Evolutionary conservation across 2,888 invertebrate genomes (phyloP), one percentile per base, ranked within the genome.

Genomic region (Gari tellinella): DNA sequence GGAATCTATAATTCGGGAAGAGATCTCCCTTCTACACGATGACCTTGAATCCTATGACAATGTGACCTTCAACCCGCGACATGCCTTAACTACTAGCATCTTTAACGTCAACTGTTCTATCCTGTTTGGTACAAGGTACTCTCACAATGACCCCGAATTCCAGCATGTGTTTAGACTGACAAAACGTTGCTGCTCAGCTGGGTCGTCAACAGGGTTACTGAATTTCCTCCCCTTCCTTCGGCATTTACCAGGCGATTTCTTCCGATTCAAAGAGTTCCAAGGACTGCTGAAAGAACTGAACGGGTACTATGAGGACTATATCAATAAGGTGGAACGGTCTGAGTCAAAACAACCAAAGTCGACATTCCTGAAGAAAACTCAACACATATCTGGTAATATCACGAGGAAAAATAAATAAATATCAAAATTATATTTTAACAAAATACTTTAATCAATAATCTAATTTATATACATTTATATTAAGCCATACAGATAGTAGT

Each of bases 191-290:
- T 43, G 10, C 10, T 17, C 15, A 14, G 3, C 37, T 12, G 21
- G 38, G 2, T n/a, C 1, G 1, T 7, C 7, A 15, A 19, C 60
- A 8, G 21, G 21, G 14, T 5, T 49, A 2, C 12, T 40, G 3
- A 19, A 37, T 21, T 60, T 49, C 23, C 21, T 60, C 19, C 60
- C 60, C 26, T 26, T 60, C 23, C 23, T 60, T n/a, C 31, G 41
- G 25, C 49, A 38, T 25, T 37, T 58, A 8, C 60, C 60, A 8
- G 60, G 49, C 2, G 48, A 40, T 17, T 1, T 37, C 38, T 31
- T 37, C 31, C 25, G 37, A 17, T 19, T 46, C 10, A 37, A 58
- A 2, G 58, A 25, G n/a, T 37, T 58, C 14, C 5, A 43, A 19
- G n/a, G 7, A 43, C n/a, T 43, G 43, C 4, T 17, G n/a, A 43